Evolutionary conservation across 2,113 vertebrate species (phyloP), one percentile per base, ranked within the genome.

Genomic region (Alces alces): DNA sequence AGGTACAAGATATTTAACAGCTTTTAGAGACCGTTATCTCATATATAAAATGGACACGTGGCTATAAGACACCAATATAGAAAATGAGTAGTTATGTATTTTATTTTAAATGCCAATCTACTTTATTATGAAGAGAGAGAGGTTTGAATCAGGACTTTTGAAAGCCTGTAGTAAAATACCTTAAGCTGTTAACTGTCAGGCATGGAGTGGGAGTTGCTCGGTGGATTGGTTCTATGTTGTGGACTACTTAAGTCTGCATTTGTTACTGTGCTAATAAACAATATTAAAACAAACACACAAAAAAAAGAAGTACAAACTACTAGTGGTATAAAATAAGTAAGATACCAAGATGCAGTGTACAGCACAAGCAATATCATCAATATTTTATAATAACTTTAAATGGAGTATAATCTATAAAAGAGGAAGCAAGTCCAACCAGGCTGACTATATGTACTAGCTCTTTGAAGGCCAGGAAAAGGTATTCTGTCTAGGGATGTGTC

Each of bases 241-340:
- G 98, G 99, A 98, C 99, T 98, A 97, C 98, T 98, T 95, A 97
- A 95, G 98, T 99, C 99, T 99, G 98, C 98, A 98, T 99, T 99
- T 99, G 99, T 99, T 99, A 99, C 98, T 99, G 99, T 99, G 98
- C 98, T 99, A 99, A 99, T 99, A 99, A 99, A 99, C 98, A 97
- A 98, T 98, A 98, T 99, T 98, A 98, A 98, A 99, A 98, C 98
- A 86, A n/a, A n/a, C n/a, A 96, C 89, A 43, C 4, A 43, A 3
- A 43, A 43, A 43, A 43, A 43, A 43, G 43, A 43, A 43, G 43
- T 43, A 43, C 80, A 83, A 36, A 54, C 80, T 36, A 25, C 50
- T n/a, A 36, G 19, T 39, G 19, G 80, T 2, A 54, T 83, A 83
- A 83, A 36, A 54, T 52, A 80, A 50, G 7, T n/a, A 36, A 82